Evolutionary conservation across 2,797 vertebrate species (phyloP).

Genomic region (Chiroxiphia lanceolata): DNA sequence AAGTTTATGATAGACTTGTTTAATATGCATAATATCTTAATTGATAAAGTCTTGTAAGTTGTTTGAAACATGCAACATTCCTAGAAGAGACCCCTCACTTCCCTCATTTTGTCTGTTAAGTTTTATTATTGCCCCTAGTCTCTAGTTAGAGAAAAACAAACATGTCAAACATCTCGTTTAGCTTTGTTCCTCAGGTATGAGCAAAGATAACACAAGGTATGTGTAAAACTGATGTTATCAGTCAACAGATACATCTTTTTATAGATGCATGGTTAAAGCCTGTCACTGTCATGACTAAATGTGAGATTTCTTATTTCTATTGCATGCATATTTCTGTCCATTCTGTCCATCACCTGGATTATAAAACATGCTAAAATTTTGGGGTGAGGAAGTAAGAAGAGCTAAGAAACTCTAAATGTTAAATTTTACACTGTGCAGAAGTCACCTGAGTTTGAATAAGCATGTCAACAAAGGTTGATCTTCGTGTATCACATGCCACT

Average conservation of each 20-base stretch:
- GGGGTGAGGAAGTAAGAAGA: neutral
- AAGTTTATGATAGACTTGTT: neutral
- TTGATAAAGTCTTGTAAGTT: neutral
- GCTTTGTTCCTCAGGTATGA: neutral
- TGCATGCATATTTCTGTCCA: neutral
- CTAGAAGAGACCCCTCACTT: neutral
- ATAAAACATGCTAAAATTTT: neutral
- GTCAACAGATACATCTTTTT: neutral
- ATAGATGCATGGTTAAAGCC: neutral
- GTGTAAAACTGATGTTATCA: neutral
- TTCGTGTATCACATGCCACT: neutral
- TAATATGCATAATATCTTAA: neutral
- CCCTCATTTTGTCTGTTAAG: neutral
- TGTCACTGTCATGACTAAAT: neutral
- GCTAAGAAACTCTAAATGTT: neutral
- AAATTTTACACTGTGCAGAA: neutral
- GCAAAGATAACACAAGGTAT: neutral
- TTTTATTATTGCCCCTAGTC: neutral
- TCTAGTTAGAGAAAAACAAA: neutral
- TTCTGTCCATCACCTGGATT: neutral
- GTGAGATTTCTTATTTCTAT: neutral
- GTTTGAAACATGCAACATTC: neutral
- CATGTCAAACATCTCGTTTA: neutral
- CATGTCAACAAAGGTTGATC: neutral
- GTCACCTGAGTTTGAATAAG: neutral